These are phyloP conservation scores for Cecidostiba fungosa DNA, from an alignment of 2,888 invertebrate genomes.

Conservation along the genomic window DNA sequence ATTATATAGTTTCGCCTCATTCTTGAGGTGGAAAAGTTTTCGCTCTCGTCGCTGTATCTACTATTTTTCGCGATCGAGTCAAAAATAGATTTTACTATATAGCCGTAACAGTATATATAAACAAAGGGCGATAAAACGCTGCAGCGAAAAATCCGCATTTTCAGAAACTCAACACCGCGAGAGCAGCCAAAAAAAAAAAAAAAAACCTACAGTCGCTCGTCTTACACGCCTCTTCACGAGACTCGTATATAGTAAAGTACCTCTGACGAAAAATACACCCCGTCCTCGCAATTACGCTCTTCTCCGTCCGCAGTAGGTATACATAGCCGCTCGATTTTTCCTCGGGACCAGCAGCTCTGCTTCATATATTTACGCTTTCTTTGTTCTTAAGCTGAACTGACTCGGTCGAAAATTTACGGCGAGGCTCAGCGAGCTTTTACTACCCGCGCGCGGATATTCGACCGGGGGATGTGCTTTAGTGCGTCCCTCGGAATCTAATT, in stretches of 20 bases:
- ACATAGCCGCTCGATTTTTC: no score
- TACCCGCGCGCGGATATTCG: not conserved
- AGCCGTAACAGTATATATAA: not conserved
- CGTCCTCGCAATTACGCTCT: constrained; percentile 12
- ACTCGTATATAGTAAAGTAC: not conserved
- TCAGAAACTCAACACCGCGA: constrained; percentile 5
- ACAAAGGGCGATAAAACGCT: constrained; percentile 1
- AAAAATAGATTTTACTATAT: not conserved
- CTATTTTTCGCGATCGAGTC: not conserved
- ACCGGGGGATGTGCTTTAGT: constrained; percentile 8
- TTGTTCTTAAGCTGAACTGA: not conserved
- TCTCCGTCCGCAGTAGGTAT: no score
- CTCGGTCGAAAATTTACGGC: constrained; percentile 6
- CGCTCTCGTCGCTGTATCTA: not conserved
- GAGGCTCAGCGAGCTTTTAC: constrained; percentile 1
- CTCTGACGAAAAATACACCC: constrained; percentile 3
- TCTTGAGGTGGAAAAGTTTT: not conserved
- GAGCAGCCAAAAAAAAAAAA: not conserved
- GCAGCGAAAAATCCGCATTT: not conserved
- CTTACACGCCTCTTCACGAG: not conserved
- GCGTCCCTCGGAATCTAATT: constrained; percentile 41
- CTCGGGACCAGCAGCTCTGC: not conserved
- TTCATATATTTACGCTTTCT: constrained; percentile 14
- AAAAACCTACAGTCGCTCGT: not conserved
- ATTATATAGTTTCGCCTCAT: no score